Evolutionary conservation across 2,113 vertebrate species (phyloP), one percentile per base, ranked within the genome.

Genomic region (Colinus virginianus): DNA sequence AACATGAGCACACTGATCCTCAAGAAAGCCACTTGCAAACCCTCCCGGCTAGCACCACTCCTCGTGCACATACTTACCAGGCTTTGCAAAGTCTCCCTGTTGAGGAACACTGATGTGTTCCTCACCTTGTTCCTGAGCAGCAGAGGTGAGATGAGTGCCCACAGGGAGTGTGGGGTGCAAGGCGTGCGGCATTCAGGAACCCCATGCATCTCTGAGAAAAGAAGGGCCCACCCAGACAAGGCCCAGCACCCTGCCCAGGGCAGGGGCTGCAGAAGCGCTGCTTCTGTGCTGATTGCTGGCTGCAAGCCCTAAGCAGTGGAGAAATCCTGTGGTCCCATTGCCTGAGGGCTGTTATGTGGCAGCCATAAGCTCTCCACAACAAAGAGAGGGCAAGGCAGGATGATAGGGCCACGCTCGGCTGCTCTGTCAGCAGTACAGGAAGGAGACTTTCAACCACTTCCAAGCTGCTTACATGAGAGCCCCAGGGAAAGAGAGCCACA

Each of bases 11-110:
- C 69, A 40, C 68, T 43, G 61, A 78, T 78, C 30, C 48, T 80
- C 81, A 63, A 90, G 48, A 78, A 90, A 89, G 17, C 67, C 67
- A 78, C 56, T 34, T 4, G 5, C 42, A 87, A 75, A 66, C 68
- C 71, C 84, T 85, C 78, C 81, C 87, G 74, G 14, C 59, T 82
- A 62, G 58, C 5, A 5, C 62, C 36, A 62, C 53, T 79, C 81
- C 46, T 89, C 68, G 79, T 55, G 63, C 11, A 30, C 13, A 38
- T 6, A 43, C 43, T 75, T 84, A 72, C 46, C 79, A 38, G 62
- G 38, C 94, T 91, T 84, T 93, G 64, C 51, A 23, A 80, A 88
- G 72, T 51, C 80, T 71, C 58, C 56, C 6, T 71, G 26, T 17
- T 70, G 61, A 63, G 34, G 63, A 63, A 59, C 19, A 14, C 8